phyloP scores from a whole-genome alignment of 2,888 invertebrate genomes.

The Oxyteleia sp. region DNA sequence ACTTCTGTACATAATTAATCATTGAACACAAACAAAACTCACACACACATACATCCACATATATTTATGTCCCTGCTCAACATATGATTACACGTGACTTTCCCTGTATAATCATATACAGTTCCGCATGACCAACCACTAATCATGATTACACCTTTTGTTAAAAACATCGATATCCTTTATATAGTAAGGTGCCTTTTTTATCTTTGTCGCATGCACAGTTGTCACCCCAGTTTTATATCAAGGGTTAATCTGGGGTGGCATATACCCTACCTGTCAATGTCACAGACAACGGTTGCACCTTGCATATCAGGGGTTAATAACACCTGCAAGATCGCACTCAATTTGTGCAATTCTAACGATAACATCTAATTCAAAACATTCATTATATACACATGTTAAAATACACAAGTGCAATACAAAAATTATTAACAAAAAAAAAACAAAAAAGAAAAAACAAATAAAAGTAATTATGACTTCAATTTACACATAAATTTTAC shows the following conservation, averaged over 20 bases:
- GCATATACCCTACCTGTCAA: slow-evolving; percentile 60
- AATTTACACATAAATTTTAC: neutral
- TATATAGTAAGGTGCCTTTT: slow-evolving; percentile 56
- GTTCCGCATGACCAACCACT: slow-evolving; percentile 54
- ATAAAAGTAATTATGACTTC: too few species aligned
- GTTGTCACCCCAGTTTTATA: slow-evolving; percentile 63
- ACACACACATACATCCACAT: slow-evolving; percentile 16
- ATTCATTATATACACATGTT: neutral
- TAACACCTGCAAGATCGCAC: slow-evolving; percentile 59
- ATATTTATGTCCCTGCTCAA: slow-evolving; percentile 24
- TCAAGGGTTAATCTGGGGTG: slow-evolving; percentile 68
- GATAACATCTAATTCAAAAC: slow-evolving; percentile 26
- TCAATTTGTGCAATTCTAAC: slow-evolving; percentile 30
- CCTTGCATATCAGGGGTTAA: slow-evolving; percentile 59
- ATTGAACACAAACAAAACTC: neutral
- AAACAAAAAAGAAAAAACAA: too few species aligned
- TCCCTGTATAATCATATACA: slow-evolving; percentile 46
- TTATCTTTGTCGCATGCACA: slow-evolving; percentile 58
- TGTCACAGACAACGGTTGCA: slow-evolving; percentile 61
- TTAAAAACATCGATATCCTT: slow-evolving; percentile 64
- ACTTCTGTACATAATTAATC: slow-evolving; percentile 20
- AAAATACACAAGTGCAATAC: too few species aligned
- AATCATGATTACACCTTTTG: slow-evolving; percentile 65
- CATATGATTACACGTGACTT: slow-evolving; percentile 36
- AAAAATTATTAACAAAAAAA: too few species aligned